These are phyloP conservation scores for Takifugu rubripes DNA, from an alignment of 2,797 vertebrate species.

Conservation along the genomic window DNA sequence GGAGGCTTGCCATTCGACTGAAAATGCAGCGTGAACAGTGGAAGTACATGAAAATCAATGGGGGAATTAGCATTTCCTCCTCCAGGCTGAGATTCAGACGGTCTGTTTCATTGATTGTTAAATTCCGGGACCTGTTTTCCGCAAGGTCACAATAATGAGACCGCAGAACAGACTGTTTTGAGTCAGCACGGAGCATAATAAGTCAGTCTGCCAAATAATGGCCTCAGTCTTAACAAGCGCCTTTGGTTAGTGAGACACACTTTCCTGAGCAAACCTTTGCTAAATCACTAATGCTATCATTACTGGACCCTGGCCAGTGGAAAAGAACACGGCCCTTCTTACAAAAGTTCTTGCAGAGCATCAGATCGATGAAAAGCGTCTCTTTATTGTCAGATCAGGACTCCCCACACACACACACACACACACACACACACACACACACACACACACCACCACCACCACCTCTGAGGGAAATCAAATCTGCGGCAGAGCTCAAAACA, in stretches of 20 bases:
- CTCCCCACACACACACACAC: neutral
- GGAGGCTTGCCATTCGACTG: constrained; percentile 3
- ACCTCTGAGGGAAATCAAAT: constrained; percentile 22
- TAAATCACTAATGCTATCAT: constrained; percentile 33
- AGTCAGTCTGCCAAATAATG: constrained; percentile 18
- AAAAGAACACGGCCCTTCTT: constrained; percentile 30
- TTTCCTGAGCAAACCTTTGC: constrained; percentile 18
- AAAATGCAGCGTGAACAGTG: constrained; percentile 23
- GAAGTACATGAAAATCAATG: constrained; percentile 22
- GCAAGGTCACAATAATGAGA: constrained; percentile 29
- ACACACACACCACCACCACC: neutral
- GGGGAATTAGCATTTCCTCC: constrained; percentile 2
- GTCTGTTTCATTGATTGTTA: constrained; percentile 16
- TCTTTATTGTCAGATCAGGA: constrained; percentile 37
- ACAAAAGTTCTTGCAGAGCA: constrained; percentile 21
- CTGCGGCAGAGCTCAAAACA: constrained; percentile 34
- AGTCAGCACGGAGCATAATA: constrained; percentile 4
- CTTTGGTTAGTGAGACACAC: constrained; percentile 17
- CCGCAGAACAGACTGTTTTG: constrained; percentile 14
- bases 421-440: neutral
- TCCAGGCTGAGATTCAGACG: constrained; percentile 24
- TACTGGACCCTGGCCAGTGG: constrained; percentile 2
- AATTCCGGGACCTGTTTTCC: constrained; percentile 24
- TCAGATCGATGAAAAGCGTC: constrained; percentile 43
- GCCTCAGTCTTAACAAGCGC: constrained; percentile 9